Base-by-base conservation (phyloP, 1,140 invertebrate genomes). In the Sesamia nonagrioides region DNA sequence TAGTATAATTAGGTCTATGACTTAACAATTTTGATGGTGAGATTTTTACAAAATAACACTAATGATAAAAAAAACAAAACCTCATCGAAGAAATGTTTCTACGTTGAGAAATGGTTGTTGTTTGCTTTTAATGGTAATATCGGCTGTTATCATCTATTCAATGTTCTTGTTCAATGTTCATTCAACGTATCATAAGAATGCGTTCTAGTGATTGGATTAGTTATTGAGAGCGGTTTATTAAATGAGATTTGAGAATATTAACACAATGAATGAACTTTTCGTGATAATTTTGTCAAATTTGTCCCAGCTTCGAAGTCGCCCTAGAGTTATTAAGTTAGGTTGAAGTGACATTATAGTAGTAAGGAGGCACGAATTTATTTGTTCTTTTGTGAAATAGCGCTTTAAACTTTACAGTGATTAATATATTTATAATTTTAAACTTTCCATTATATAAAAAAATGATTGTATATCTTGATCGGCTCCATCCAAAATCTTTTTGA, bases 281-380 rank as follows among this genome's bases (percentile, higher is more conserved):
- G 48, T 35, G 40, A 27, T 71, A n/a, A 21, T 11, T 45, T 13
- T 3, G 42, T 13, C 8, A 45, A 45, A 1, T 37, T 37, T 61
- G 18, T 50, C 58, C 13, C 15, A 17, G 37, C 27, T 75, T 50
- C 73, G 45, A 77, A 77, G 61, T 37, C 27, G n/a, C 21, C 21
- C 58, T 11, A 89, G 87, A 89, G 86, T 80, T 89, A 89, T 88
- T 83, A 78, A 6, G 80, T 66, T 88, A 90, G 85, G 76, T 91
- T 90, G 84, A 88, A 84, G 84, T 86, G 89, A 89, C 89, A 89
- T 92, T 91, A 72, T 93, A 93, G 91, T 66, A 68, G 78, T 94
- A 94, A 92, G 89, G 89, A 86, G 87, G 92, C 92, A 94, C 92
- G 92, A 94, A 94, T 94, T 94, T 94, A 94, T 93, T 94, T 94